Evolutionary conservation across 35 echinoderm and acorn worm genomes (phyloP).

Genomic region (Lytechinus pictus): DNA sequence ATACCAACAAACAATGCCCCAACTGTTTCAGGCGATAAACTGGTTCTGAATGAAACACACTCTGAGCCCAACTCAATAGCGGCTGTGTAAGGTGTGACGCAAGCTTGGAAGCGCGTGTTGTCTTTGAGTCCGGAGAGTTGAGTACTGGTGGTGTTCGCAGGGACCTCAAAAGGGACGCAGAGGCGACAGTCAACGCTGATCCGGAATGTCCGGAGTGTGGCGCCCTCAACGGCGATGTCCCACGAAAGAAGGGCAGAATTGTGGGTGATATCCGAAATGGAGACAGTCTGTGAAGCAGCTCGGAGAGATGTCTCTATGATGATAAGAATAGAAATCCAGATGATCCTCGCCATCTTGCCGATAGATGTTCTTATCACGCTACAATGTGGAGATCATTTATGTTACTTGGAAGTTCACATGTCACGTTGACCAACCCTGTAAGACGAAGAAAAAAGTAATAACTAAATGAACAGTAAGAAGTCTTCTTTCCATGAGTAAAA

Average conservation of each 20-base stretch:
- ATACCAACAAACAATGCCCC: constrained; percentile 5
- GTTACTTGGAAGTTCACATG: too few relatives aligned
- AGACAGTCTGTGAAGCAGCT: neutral
- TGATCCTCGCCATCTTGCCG: neutral
- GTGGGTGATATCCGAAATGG: constrained; percentile 16
- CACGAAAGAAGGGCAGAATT: neutral
- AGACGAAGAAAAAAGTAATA: too few relatives aligned
- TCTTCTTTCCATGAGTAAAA: too few relatives aligned
- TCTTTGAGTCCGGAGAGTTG: neutral
- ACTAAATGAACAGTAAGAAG: too few relatives aligned
- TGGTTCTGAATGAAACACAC: neutral
- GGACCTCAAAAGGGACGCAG: neutral
- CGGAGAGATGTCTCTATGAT: neutral
- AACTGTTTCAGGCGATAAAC: neutral
- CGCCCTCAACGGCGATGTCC: constrained; percentile 42
- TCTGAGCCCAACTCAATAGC: neutral
- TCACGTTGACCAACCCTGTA: too few relatives aligned
- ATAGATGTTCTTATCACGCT: neutral
- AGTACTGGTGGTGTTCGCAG: neutral
- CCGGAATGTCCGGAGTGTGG: neutral
- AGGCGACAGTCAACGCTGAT: constrained; percentile 16
- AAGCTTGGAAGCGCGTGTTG: constrained; percentile 16
- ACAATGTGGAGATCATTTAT: neutral
- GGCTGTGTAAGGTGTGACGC: neutral
- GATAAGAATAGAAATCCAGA: neutral